Evolutionary conservation across 2,888 invertebrate genomes (phyloP).

Genomic region (Ommatoiulus sabulosus): DNA sequence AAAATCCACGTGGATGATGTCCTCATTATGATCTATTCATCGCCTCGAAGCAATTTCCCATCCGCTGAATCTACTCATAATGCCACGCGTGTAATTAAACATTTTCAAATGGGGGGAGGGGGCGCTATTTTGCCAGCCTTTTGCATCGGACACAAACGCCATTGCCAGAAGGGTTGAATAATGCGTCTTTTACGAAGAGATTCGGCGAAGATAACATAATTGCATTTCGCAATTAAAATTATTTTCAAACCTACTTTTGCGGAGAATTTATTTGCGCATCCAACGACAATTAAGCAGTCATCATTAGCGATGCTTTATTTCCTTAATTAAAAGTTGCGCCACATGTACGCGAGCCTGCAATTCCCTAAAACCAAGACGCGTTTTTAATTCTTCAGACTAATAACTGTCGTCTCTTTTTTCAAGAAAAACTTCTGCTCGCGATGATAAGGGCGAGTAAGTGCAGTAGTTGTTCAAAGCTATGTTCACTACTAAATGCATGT

Average conservation of each 20-base stretch:
- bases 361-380: neutral
- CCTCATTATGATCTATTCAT: slow-evolving; percentile 18
- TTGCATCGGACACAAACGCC: neutral
- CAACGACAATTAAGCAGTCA: slow-evolving; percentile 27
- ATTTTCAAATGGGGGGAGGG: slow-evolving; percentile 18
- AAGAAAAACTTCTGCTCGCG: no score
- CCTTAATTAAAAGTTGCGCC: slow-evolving; percentile 25
- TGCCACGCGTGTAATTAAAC: slow-evolving; percentile 27
- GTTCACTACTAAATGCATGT: no score
- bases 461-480: no score
- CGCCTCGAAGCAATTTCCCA: neutral
- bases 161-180: slow-evolving; percentile 39
- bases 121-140: neutral
- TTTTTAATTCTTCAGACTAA: neutral
- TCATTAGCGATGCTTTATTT: slow-evolving; percentile 35
- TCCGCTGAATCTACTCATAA: neutral
- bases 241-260: slow-evolving; percentile 23
- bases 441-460: no score
- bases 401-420: neutral
- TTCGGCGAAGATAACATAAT: slow-evolving; percentile 43
- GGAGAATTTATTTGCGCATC: neutral
- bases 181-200: neutral
- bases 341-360: neutral
- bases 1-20: neutral
- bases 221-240: slow-evolving; percentile 36